Percentiles rank a stretch among this genome's conserved stretches.
Conservation (phyloP, 2,888 invertebrate species). For the Ariolimax columbianus region DNA sequence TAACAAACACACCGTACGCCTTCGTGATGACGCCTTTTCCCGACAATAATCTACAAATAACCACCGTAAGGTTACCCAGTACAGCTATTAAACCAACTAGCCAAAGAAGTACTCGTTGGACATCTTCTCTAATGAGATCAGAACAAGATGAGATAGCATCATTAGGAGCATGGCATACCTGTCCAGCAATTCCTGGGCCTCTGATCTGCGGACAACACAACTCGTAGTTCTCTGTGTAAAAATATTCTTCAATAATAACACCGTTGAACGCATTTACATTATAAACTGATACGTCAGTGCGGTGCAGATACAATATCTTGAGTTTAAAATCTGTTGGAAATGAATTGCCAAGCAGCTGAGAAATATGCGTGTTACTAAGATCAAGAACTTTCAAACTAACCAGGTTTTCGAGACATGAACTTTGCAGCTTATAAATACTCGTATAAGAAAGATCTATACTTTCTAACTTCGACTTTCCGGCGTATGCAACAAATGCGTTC, state of each 20-base stretch:
- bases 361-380: constrained; percentile 10
- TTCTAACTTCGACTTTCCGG: neutral
- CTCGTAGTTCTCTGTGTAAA: constrained; percentile 33
- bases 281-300: neutral
- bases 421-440: neutral
- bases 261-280: neutral
- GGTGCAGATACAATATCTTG: neutral
- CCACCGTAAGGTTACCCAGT: constrained; percentile 37
- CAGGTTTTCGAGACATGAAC: neutral
- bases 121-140: neutral
- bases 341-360: neutral
- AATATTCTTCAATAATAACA: neutral
- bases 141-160: constrained; percentile 33
- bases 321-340: neutral
- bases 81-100: constrained; percentile 42
- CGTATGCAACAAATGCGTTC: neutral
- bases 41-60: constrained; percentile 24
- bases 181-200: constrained; percentile 9
- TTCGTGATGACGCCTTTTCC: neutral
- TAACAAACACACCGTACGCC: constrained; percentile 28
- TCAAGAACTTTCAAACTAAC: constrained; percentile 1
- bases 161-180: constrained; percentile 46
- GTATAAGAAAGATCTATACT: constrained; percentile 25
- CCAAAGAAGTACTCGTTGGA: constrained; percentile 26
- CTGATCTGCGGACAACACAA: constrained; percentile 45